Conservation (phyloP, 1,140 invertebrate genomes). For the Drosophila virilis region DNA sequence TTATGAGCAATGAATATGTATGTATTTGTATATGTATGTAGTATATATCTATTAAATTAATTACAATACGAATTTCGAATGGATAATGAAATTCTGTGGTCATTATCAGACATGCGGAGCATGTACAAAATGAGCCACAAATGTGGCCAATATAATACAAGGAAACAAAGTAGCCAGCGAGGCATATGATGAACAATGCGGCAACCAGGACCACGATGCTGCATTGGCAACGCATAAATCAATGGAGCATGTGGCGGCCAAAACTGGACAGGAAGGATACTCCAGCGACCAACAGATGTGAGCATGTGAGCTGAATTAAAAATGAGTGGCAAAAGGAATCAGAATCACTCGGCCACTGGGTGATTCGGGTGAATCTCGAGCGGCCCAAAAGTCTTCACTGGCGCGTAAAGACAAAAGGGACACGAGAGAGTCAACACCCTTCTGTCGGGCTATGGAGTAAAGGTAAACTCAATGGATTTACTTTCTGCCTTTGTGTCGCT, state of each 20-base stretch:
- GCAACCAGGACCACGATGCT: constrained; percentile 19
- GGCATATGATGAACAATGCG: constrained; percentile 62
- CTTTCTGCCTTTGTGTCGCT: constrained; percentile 61
- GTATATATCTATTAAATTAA: constrained; percentile 73
- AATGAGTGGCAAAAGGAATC: constrained; percentile 63
- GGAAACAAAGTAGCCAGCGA: constrained; percentile 77
- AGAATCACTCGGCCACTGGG: constrained; percentile 23
- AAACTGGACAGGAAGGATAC: constrained; percentile 64
- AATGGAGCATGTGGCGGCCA: constrained; percentile 66
- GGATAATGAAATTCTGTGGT: constrained; percentile 79
- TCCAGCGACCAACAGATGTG: constrained; percentile 63
- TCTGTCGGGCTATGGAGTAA: constrained; percentile 27
- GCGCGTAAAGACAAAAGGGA: constrained; percentile 75
- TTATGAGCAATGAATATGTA: constrained; percentile 6
- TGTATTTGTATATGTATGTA: constrained; percentile 2
- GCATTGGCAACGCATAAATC: constrained; percentile 74
- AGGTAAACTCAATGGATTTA: constrained; percentile 75
- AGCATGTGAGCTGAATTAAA: constrained; percentile 78
- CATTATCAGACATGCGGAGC: constrained; percentile 76
- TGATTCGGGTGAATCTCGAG: constrained; percentile 4
- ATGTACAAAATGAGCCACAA: constrained; percentile 76
- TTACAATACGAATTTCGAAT: constrained; percentile 79
- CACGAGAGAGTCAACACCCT: constrained; percentile 55
- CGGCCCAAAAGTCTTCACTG: constrained; percentile 63
- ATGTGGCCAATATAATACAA: constrained; percentile 65